Percentiles rank a stretch among this genome's conserved stretches.
Conservation (phyloP, 2,797 vertebrate genomes). For the Xyrichtys novacula region DNA sequence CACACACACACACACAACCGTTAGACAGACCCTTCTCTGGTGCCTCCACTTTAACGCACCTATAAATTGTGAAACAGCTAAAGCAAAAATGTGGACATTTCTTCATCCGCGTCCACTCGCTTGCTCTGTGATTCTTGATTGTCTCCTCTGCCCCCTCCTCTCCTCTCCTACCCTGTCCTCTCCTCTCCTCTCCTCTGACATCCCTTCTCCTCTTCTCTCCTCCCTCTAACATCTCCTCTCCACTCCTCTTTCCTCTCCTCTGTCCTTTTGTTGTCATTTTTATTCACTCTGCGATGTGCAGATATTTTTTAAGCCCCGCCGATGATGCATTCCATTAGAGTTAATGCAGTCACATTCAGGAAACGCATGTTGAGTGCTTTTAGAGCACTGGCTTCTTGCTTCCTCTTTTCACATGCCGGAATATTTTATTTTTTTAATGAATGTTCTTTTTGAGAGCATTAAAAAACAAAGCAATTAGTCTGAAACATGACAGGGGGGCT, state of each 20-base stretch:
- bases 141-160: background rate
- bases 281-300: constrained; percentile 31
- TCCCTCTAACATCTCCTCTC: too few relatives aligned
- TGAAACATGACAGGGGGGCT: background rate
- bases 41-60: constrained; percentile 29
- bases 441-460: constrained; percentile 25
- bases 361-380: constrained; percentile 64
- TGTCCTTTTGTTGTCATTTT: background rate
- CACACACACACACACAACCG: constrained; percentile 17
- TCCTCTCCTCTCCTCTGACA: background rate
- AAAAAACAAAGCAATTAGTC: constrained; percentile 40
- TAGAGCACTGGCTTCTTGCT: constrained; percentile 50
- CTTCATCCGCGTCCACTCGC: constrained; percentile 8
- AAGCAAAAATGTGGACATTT: constrained; percentile 29
- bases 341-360: constrained; percentile 60
- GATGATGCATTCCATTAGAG: constrained; percentile 70
- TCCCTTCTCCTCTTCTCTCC: too few relatives aligned
- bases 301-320: constrained; percentile 41
- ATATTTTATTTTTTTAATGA: constrained; percentile 50
- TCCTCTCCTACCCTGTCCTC: too few relatives aligned
- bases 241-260: too few relatives aligned
- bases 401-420: constrained; percentile 33
- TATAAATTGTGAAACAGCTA: constrained; percentile 39
- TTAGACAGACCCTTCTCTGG: constrained; percentile 26
- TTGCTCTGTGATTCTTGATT: constrained; percentile 20